Evolutionary conservation across 2,888 invertebrate genomes (phyloP), one percentile per base, ranked within the genome.

Genomic region (Tolmerus cingulatus): DNA sequence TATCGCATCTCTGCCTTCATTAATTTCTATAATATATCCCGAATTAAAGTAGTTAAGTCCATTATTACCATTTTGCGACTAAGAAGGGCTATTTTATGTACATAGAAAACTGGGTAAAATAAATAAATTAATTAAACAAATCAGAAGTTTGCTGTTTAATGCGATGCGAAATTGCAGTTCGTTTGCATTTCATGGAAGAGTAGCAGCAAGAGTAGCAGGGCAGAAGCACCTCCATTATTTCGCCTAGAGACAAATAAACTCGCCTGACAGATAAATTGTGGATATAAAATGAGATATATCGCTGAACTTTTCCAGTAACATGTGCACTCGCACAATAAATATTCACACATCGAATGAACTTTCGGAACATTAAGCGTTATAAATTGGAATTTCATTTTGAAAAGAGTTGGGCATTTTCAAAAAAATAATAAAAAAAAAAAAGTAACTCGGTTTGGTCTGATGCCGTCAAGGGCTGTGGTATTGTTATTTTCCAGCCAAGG

Each of bases 291-390:
- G 55, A 82, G 82, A 82, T 82, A 82, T 82, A 82, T 82, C 66
- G 82, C 37, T 3, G 34, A 82, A 82, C 57, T 82, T 82, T 57
- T 51, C 37, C 66, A 82, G 82, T 66, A 82, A 82, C 82, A 82
- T 82, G 82, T 82, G 82, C 82, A 82, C 40, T 82, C 37, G 37
- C 82, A 37, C 34, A 82, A 82, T 82, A 82, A 82, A 82, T 82
- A 57, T 82, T 46, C 82, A 82, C 82, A 57, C 82, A 82, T 82
- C 82, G 82, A 82, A 82, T 82, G 40, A 82, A 57, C 82, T 82
- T 82, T 82, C 82, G 66, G 57, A 66, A 82, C 82, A 82, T 82
- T 82, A 82, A 82, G 82, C 82, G 82, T 82, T 82, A 82, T 82
- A 82, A 37, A 82, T 57, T 57, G 82, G 27, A 27, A 55, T 51